Conservation (phyloP, 2,113 vertebrate species). For the Tretioscincus oriximinensis region DNA sequence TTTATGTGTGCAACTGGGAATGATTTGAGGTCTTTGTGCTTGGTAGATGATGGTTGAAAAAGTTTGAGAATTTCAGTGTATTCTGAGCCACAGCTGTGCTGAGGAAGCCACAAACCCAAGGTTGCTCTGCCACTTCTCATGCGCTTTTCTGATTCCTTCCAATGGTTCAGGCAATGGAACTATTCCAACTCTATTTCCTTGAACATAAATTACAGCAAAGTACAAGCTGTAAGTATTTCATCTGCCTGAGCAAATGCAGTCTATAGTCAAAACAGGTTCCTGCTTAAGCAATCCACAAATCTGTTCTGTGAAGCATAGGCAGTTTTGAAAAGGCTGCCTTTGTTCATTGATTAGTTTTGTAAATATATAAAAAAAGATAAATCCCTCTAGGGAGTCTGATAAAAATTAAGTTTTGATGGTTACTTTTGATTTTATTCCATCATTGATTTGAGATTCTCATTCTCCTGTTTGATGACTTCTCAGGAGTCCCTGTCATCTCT, state of each 20-base stretch:
- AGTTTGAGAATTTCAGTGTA: neutral
- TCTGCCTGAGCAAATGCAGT: neutral
- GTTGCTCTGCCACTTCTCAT: neutral
- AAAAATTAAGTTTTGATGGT: constrained; percentile 2
- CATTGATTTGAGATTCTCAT: neutral
- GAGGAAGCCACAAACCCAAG: constrained; percentile 21
- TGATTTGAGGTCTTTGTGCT: constrained; percentile 11
- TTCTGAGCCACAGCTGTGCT: neutral
- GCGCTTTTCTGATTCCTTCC: constrained; percentile 1
- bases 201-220: constrained; percentile 1
- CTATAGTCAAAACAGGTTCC: neutral
- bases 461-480: no score
- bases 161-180: neutral
- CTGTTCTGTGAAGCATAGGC: neutral
- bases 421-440: neutral
- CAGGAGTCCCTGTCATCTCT: neutral
- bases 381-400: neutral
- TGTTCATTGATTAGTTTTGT: constrained; percentile 11
- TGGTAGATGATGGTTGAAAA: constrained; percentile 17
- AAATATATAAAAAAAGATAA: constrained; percentile 36
- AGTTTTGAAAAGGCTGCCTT: neutral
- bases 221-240: neutral
- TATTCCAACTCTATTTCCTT: constrained; percentile 1
- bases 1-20: constrained; percentile 28
- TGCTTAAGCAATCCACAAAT: neutral